Evolutionary conservation across 2,888 invertebrate species (phyloP).

Genomic region (Drosophila borborema): DNA sequence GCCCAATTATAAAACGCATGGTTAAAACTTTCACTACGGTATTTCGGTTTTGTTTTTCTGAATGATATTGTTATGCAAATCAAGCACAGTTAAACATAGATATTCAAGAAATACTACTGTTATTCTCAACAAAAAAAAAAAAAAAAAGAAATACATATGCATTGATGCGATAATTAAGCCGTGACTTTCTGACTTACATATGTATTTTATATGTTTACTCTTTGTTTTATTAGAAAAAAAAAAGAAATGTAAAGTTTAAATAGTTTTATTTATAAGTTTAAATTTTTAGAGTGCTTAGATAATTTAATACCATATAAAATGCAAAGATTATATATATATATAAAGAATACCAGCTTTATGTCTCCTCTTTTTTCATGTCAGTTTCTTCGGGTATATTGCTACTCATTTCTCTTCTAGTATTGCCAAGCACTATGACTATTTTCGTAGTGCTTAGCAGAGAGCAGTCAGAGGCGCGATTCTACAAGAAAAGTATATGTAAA

Average conservation of each 20-base stretch:
- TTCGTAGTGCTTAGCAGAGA: conserved; percentile 75
- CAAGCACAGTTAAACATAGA: conserved; percentile 54
- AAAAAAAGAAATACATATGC: conserved; percentile 14
- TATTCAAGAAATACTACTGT: conserved; percentile 50
- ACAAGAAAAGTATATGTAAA: conserved; percentile 9
- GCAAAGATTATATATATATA: background rate
- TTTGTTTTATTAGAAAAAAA: background rate
- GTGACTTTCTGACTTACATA: conserved; percentile 33
- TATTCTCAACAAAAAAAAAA: conserved; percentile 22
- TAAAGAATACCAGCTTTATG: conserved; percentile 70
- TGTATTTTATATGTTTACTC: background rate
- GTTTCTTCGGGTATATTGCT: conserved; percentile 77
- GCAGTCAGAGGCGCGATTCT: conserved; percentile 67
- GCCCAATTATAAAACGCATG: conserved; percentile 51
- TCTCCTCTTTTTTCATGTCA: conserved; percentile 80
- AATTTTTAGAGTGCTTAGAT: conserved; percentile 8
- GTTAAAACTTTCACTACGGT: conserved; percentile 65
- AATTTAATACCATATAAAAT: conserved; percentile 3
- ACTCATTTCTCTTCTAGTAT: conserved; percentile 68
- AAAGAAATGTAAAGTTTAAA: background rate
- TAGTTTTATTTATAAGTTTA: background rate
- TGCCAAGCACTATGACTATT: conserved; percentile 83
- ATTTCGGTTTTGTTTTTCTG: conserved; percentile 51
- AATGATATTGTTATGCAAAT: conserved; percentile 67
- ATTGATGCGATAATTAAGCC: conserved; percentile 45